Base-by-base conservation (phyloP, 2,888 invertebrate species). In the Macaria liturata region DNA sequence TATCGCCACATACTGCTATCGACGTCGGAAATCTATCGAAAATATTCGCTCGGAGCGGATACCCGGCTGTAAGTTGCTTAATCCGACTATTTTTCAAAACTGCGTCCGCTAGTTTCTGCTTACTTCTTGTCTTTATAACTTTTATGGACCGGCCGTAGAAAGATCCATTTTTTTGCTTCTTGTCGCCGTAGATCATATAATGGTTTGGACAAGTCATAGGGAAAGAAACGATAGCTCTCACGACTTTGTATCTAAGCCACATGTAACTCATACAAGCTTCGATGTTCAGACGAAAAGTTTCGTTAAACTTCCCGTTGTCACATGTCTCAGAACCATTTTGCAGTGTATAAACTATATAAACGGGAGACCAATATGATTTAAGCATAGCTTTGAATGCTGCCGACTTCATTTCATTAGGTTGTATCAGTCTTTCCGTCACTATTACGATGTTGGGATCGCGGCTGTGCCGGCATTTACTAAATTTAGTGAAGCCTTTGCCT, bases 21-120 rank as follows among this genome's bases (percentile, higher is more conserved):
- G 81, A 68, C 4, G 85, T 84, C 1, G 85, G 84, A 57, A 78
- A 76, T 67, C 83, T 72, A 4, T 68, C 0, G 46, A 83, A 84
- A 46, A 85, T 74, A 44, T 68, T 75, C 1, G 69, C 73, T 34
- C 66, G 66, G 3, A 85, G 45, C 3, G 84, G 84, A 66, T 78
- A 85, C 3, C 69, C 68, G 39, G 67, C 53, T 4, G 76, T 66
- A 4, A 83, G 65, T 3, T 59, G 5, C n/a, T 46, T 45, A n/a
- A 51, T 42, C 20, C 59, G 59, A 32, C 62, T 68, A 39, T 62
- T 61, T n/a, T 31, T 53, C 46, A 46, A 9, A 43, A 75, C 53
- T 8, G 52, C 53, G 7, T 3, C 8, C 5, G 20, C 40, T 51
- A 74, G 20, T 7, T 70, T 59, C 3, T 63, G 42, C 1, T 59